These are phyloP conservation scores for Heliconius cydno DNA, from an alignment of 2,888 invertebrate species.

Conservation along the genomic window DNA sequence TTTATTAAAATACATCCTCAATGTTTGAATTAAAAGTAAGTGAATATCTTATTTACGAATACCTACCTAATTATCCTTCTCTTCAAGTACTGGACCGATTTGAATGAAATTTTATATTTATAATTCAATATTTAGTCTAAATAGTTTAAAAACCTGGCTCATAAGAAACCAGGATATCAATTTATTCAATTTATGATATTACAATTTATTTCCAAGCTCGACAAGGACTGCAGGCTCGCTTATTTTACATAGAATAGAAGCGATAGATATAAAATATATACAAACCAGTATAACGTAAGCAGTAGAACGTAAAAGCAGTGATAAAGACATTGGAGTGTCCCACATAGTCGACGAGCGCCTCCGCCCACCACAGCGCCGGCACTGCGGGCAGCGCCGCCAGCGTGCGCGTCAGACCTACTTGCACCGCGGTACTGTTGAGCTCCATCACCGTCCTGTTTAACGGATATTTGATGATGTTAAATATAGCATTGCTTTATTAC, in stretches of 20 bases:
- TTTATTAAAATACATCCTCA: background rate
- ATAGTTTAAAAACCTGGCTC: too few relatives aligned
- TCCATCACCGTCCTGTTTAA: constrained; percentile 84
- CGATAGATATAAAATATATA: background rate
- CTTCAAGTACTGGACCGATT: too few relatives aligned
- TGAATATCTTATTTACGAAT: too few relatives aligned
- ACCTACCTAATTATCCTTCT: background rate
- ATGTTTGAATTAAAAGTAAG: background rate
- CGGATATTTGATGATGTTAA: too few relatives aligned
- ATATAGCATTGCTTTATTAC: background rate
- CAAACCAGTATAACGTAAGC: constrained; percentile 88
- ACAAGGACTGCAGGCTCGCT: background rate
- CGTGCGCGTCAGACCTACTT: constrained; percentile 86
- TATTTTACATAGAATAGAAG: too few relatives aligned
- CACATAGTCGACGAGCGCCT: constrained; percentile 92
- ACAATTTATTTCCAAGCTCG: background rate
- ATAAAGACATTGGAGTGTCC: constrained; percentile 93
- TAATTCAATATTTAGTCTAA: too few relatives aligned
- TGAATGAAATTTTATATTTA: too few relatives aligned
- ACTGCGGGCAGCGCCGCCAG: constrained; percentile 88
- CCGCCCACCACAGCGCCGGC: constrained; percentile 89
- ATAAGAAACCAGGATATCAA: background rate
- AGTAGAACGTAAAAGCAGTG: constrained; percentile 91
- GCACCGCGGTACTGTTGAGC: constrained; percentile 78
- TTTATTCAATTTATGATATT: background rate